These are phyloP conservation scores for Petaurus breviceps DNA, from an alignment of 2,113 vertebrate species.

Conservation along the genomic window DNA sequence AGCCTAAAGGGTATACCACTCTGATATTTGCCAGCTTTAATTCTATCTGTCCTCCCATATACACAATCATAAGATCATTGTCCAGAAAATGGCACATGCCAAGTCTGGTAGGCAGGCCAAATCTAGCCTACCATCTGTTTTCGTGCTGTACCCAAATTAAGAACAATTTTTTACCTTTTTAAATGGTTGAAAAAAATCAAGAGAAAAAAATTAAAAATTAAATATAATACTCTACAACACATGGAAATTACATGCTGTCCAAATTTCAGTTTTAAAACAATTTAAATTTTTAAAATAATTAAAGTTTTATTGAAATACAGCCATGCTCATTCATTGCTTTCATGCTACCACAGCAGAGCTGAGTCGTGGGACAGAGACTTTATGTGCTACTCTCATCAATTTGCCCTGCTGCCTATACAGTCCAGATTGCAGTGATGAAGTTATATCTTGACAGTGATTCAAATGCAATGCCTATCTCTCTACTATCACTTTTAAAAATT, in stretches of 20 bases:
- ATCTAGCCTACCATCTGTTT: not conserved
- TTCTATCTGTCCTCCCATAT: not conserved
- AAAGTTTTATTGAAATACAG: not conserved
- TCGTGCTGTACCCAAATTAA: not conserved
- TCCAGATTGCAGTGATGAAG: not conserved
- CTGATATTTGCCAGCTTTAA: not conserved
- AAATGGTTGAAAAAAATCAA: not conserved
- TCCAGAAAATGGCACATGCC: not conserved
- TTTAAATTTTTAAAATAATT: not conserved
- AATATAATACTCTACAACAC: not conserved
- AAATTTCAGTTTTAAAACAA: not conserved
- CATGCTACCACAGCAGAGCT: not conserved
- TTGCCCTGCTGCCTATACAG: not conserved
- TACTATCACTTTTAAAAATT: not conserved
- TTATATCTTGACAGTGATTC: not conserved
- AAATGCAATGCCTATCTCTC: not conserved
- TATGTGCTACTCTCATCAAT: not conserved
- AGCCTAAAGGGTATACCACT: not conserved
- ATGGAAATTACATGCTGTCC: not conserved
- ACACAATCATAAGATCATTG: not conserved
- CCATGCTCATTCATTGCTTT: not conserved
- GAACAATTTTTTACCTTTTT: not conserved
- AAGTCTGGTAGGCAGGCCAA: not conserved
- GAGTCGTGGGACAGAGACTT: not conserved
- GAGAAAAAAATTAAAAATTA: not conserved